Evolutionary conservation across 2,113 vertebrate genomes (phyloP).

Genomic region (Scophthalmus maximus): DNA sequence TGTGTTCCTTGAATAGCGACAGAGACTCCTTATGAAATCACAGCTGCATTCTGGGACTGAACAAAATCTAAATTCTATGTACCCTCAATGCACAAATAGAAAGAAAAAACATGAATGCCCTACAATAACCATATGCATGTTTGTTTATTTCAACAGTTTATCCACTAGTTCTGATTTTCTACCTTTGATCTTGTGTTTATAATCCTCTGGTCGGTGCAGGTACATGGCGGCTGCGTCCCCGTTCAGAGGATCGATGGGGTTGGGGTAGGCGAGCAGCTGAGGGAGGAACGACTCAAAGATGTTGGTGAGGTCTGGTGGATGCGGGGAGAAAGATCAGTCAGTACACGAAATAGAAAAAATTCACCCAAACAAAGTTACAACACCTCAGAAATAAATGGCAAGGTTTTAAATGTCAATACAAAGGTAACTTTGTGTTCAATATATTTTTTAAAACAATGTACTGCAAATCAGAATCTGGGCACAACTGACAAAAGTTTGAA

Average conservation of each 20-base stretch:
- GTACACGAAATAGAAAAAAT: slow-evolving; percentile 8
- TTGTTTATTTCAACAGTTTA: too few relatives aligned
- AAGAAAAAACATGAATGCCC: not conserved
- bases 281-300: slow-evolving; percentile 99
- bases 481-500: not conserved
- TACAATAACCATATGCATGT: not conserved
- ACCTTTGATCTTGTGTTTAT: slow-evolving; percentile 99
- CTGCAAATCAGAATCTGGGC: not conserved
- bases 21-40: too few relatives aligned
- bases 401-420: too few relatives aligned
- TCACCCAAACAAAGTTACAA: slow-evolving; percentile 1
- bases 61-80: not conserved
- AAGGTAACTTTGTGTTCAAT: too few relatives aligned
- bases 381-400: too few relatives aligned
- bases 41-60: not conserved
- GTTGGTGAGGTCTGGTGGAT: slow-evolving; percentile 94
- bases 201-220: slow-evolving; percentile 97
- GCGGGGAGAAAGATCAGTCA: slow-evolving; percentile 18
- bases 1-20: not conserved
- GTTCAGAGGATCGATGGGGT: slow-evolving; percentile 97
- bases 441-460: too few relatives aligned
- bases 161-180: not conserved
- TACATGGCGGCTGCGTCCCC: slow-evolving; percentile 99
- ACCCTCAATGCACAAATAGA: not conserved
- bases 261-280: slow-evolving; percentile 97